Conservation (phyloP, 2,113 vertebrate species). For the Lanius ludovicianus region DNA sequence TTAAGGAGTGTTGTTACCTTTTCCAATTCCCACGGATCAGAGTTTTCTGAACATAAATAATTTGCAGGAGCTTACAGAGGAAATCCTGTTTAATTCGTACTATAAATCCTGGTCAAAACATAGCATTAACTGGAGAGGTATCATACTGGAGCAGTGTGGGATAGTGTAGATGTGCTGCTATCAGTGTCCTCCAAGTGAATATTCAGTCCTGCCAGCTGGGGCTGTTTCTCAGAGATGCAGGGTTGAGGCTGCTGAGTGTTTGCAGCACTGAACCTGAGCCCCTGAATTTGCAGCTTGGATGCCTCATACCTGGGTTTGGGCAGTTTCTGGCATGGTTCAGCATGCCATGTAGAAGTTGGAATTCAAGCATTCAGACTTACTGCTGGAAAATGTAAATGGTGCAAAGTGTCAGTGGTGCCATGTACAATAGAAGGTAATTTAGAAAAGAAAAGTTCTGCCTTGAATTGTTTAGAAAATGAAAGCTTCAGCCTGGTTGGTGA, state of each 20-base stretch:
- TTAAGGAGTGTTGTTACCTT: conserved; percentile 35
- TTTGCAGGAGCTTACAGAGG: not conserved
- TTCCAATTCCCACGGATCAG: conserved; percentile 33
- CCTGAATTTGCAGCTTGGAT: not conserved
- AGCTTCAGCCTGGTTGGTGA: not conserved
- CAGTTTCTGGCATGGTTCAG: not conserved
- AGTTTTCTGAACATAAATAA: not conserved
- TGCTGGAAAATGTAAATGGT: not conserved
- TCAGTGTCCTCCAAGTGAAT: not conserved
- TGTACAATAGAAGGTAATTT: not conserved
- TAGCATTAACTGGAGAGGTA: not conserved
- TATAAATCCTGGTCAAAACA: not conserved
- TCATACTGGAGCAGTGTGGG: not conserved
- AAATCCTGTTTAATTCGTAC: conserved; percentile 14
- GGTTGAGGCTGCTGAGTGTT: not conserved
- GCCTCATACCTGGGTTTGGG: rapidly evolving
- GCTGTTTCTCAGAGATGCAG: not conserved
- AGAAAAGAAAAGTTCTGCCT: not conserved
- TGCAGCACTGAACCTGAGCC: not conserved
- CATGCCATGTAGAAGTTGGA: too few relatives aligned
- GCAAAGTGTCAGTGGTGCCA: not conserved
- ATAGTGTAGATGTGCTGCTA: not conserved
- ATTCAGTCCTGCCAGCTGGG: rapidly evolving
- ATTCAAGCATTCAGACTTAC: not conserved
- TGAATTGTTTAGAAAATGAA: not conserved